phyloP scores from a whole-genome alignment of 2,888 invertebrate genomes.

The Ptilodon capucinus region DNA sequence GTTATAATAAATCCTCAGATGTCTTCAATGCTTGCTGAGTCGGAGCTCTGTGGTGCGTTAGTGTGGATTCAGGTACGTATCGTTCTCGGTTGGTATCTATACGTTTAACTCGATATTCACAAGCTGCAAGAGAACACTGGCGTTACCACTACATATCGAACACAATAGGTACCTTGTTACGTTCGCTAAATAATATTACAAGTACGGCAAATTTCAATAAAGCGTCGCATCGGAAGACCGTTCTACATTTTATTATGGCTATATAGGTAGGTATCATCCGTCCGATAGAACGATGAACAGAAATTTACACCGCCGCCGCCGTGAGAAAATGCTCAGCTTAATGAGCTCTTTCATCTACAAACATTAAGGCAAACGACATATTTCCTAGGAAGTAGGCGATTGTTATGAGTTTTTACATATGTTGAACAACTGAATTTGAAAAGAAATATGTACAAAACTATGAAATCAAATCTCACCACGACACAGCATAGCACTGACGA shows the following conservation, averaged over 20 bases:
- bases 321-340: slow-evolving; percentile 38
- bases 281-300: slow-evolving; percentile 60
- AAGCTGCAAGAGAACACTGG: slow-evolving; percentile 64
- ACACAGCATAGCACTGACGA: slow-evolving; percentile 98
- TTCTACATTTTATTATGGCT: slow-evolving; percentile 64
- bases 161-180: slow-evolving; percentile 14
- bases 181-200: slow-evolving; percentile 23
- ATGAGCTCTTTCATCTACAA: slow-evolving; percentile 23
- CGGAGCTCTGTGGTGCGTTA: slow-evolving; percentile 82
- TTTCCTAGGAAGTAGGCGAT: slow-evolving; percentile 39
- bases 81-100: slow-evolving; percentile 62
- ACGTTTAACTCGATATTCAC: slow-evolving; percentile 56
- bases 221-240: slow-evolving; percentile 46
- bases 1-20: slow-evolving; percentile 88
- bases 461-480: slow-evolving; percentile 90
- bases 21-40: slow-evolving; percentile 95
- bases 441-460: slow-evolving; percentile 55
- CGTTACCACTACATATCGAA: slow-evolving; percentile 39
- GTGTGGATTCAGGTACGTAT: slow-evolving; percentile 57
- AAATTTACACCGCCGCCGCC: slow-evolving; percentile 63
- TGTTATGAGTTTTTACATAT: slow-evolving; percentile 38
- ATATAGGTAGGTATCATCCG: slow-evolving; percentile 63
- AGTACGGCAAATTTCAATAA: slow-evolving; percentile 43
- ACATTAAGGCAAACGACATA: slow-evolving; percentile 38
- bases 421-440: slow-evolving; percentile 40